Conservation (phyloP, 2,113 vertebrate species). For the Ardeotis arabs region DNA sequence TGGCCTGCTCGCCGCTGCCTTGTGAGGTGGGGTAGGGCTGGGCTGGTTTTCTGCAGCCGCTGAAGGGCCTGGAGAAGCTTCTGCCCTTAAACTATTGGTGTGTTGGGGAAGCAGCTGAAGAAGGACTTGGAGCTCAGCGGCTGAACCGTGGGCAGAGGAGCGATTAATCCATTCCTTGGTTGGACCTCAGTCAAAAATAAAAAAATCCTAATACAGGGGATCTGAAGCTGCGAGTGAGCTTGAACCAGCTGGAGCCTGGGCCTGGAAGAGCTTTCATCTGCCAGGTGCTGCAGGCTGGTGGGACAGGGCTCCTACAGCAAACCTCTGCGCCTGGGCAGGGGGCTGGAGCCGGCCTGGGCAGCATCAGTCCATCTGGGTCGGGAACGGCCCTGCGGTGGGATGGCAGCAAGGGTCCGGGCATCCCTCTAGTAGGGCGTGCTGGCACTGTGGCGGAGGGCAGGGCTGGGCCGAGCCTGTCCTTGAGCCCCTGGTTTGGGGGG, state of each 20-base stretch:
- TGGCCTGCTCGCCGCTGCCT: background rate
- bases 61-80: background rate
- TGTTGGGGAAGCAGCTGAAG: background rate
- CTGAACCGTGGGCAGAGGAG: background rate
- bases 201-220: background rate
- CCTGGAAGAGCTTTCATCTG: background rate
- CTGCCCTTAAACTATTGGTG: background rate
- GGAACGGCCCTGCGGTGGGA: accelerated
- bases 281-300: background rate
- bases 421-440: background rate
- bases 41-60: background rate
- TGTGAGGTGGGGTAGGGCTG: background rate
- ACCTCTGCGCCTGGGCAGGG: too few relatives aligned
- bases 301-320: background rate
- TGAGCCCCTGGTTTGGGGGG: accelerated
- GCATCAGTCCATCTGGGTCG: background rate
- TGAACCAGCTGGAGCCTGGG: background rate
- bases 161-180: background rate
- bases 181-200: background rate
- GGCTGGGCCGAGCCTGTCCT: background rate
- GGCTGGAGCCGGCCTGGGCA: background rate
- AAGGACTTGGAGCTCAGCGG: background rate
- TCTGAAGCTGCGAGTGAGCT: background rate
- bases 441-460: accelerated
- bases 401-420: accelerated